Base-by-base conservation (phyloP, 2,113 vertebrate genomes). In the Galemys pyrenaicus region DNA sequence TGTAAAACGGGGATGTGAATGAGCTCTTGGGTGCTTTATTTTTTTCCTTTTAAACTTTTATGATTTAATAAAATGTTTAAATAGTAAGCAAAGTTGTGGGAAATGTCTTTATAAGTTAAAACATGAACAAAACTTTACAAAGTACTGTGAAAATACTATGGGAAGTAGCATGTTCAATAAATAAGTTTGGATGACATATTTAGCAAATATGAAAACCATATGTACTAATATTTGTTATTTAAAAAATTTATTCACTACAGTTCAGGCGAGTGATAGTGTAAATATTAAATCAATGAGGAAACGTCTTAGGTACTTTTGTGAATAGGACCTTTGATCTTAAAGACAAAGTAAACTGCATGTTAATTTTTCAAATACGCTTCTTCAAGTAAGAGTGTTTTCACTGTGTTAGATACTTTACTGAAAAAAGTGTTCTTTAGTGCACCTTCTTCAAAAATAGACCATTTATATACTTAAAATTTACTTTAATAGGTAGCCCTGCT, bases 41-140 rank as follows among this genome's bases (percentile, higher is more conserved):
- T 56, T 5, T 87, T 84, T 79, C 62, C 30, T 24, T 79, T 51
- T 92, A 80, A 56, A 71, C 0, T 81, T 95, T 71, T 28, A 70
- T 4, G 5, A 22, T 41, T 88, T 67, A 87, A 75, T 87, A 89
- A 91, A 92, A 62, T 49, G 71, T 56, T 80, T 30, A 84, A 65
- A 65, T 75, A 70, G 22, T 28, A 39, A 58, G 68, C 37, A 77
- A 28, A 39, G 3, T 65, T 64, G 5, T 64, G 58, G 5, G 12
- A 95, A 91, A 26, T 68, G 32, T 32, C 17, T 96, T 81, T 37
- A 35, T n/a, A 26, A 68, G 17, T 88, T 88, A 87, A 95, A 78
- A 28, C 41, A 49, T 46, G 35, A 79, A 17, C 37, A 86, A 37
- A 51, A 37, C n/a, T 85, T 81, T 62, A 28, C 1, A n/a, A 93